These are phyloP conservation scores for Ptychobarbus kaznakovi DNA, from an alignment of 2,797 vertebrate species.

Conservation along the genomic window DNA sequence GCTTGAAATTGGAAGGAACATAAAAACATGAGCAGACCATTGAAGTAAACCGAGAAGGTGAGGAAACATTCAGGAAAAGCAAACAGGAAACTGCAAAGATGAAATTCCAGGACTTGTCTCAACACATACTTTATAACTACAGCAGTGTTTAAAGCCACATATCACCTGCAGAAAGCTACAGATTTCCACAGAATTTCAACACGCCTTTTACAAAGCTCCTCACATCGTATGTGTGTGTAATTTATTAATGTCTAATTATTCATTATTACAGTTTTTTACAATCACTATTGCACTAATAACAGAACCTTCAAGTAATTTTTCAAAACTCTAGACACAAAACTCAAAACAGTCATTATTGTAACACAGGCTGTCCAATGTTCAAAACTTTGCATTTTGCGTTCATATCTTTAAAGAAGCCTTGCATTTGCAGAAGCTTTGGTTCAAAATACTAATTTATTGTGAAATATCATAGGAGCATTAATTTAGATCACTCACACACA, in stretches of 20 bases:
- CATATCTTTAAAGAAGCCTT: no score
- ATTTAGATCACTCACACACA: no score
- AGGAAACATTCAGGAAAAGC: neutral
- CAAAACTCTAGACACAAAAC: no score
- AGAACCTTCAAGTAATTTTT: no score
- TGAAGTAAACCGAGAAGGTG: neutral
- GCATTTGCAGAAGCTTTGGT: no score
- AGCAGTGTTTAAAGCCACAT: neutral
- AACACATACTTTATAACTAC: neutral
- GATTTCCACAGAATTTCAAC: neutral
- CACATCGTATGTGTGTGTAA: neutral
- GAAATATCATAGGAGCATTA: no score
- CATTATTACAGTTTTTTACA: neutral
- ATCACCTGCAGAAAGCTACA: no score
- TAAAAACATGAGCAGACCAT: neutral
- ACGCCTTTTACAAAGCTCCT: neutral
- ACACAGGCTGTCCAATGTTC: no score
- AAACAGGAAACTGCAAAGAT: neutral
- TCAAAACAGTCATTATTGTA: no score
- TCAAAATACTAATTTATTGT: no score
- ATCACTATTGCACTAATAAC: no score
- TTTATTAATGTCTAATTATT: neutral
- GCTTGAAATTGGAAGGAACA: neutral
- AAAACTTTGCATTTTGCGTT: no score
- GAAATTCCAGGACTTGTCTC: neutral